These are phyloP conservation scores for Dendrocincla fuliginosa DNA, from an alignment of 2,797 vertebrate species.

Conservation along the genomic window DNA sequence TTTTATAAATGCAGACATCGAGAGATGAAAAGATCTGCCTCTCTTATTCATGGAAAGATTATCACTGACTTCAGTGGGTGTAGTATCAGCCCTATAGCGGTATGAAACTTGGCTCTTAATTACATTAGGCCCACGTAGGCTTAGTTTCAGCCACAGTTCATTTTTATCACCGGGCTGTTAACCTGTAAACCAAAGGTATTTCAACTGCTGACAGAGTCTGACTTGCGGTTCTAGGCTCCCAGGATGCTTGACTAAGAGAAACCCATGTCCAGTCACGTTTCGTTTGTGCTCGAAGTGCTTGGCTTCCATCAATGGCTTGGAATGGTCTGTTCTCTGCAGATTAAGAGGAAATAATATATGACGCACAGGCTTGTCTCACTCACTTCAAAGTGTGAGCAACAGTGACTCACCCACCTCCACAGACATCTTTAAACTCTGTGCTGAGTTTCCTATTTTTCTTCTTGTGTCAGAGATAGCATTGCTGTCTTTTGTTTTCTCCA, in stretches of 20 bases:
- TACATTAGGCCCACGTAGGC: conserved; percentile 35
- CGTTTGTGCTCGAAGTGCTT: conserved; percentile 22
- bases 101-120: conserved; percentile 65
- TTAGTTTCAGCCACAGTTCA: conserved; percentile 61
- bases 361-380: conserved; percentile 56
- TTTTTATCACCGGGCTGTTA: conserved; percentile 46
- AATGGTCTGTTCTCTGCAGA: conserved; percentile 49
- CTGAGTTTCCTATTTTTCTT: conserved; percentile 52
- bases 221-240: conserved; percentile 35
- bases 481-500: conserved; percentile 62
- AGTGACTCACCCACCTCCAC: conserved; percentile 72
- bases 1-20: not conserved
- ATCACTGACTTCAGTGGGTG: conserved; percentile 62
- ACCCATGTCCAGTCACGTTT: conserved; percentile 56
- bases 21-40: conserved; percentile 35
- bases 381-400: conserved; percentile 61
- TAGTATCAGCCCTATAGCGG: conserved; percentile 70
- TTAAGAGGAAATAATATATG: conserved; percentile 58
- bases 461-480: conserved; percentile 52
- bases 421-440: conserved; percentile 57
- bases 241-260: conserved; percentile 65
- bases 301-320: conserved; percentile 32
- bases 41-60: conserved; percentile 58
- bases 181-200: conserved; percentile 51
- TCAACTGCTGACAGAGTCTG: conserved; percentile 48